A percentile compares a stretch with the other conserved stretches of the same genome.
Evolutionary conservation across 2,888 invertebrate genomes (phyloP).

Genomic region (Sinohyriopsis cumingii): DNA sequence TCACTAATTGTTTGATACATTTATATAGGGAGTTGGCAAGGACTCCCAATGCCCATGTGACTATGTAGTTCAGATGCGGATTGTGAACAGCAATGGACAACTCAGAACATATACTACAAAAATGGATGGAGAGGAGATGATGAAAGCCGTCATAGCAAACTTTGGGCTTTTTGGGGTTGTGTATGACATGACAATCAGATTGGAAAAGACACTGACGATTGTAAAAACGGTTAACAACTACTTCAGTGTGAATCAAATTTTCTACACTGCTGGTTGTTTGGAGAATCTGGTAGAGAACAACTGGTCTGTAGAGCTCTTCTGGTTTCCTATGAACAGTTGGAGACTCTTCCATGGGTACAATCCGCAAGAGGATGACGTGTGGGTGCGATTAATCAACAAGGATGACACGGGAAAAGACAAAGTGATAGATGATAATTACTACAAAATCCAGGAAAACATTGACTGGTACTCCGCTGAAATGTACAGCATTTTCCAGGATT

Average conservation of each 20-base stretch:
- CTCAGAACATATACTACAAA: constrained; percentile 10
- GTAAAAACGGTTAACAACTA: constrained; percentile 11
- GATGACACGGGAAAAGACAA: neutral
- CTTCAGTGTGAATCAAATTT: constrained; percentile 1
- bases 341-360: neutral
- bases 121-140: constrained; percentile 1
- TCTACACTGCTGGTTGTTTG: neutral
- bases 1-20: neutral
- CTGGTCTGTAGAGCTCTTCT: constrained; percentile 13
- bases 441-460: accelerated
- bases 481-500: no score
- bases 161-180: constrained; percentile 18
- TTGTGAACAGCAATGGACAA: constrained; percentile 9
- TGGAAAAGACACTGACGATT: constrained; percentile 1
- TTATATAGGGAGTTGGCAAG: constrained; percentile 10
- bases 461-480: no score
- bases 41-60: constrained; percentile 7
- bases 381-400: constrained; percentile 15
- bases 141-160: constrained; percentile 5
- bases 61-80: constrained; percentile 13
- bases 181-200: constrained; percentile 12
- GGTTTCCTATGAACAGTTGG: constrained; percentile 13
- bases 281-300: constrained; percentile 8
- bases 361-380: constrained; percentile 11
- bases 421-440: no score